These are phyloP conservation scores for Rambutsinella grinnellia DNA, from an alignment of 2,888 invertebrate species.

Conservation along the genomic window DNA sequence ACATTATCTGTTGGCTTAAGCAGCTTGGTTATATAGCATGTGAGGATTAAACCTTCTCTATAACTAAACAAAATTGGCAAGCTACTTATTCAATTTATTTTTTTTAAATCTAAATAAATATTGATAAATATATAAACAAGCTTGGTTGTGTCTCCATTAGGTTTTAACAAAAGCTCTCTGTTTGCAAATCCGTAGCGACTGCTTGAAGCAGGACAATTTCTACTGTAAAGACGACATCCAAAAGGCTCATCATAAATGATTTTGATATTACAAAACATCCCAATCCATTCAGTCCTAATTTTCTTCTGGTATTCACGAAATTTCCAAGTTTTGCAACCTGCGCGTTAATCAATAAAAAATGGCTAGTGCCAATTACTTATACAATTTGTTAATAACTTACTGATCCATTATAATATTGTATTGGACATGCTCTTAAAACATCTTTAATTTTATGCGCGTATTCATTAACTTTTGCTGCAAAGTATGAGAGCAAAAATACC, in stretches of 20 bases:
- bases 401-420: constrained; percentile 15
- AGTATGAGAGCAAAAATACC: constrained; percentile 43
- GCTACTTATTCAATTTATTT: no score
- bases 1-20: no score
- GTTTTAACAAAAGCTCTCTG: no score
- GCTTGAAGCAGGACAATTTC: constrained; percentile 29
- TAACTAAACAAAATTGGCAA: no score
- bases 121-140: no score
- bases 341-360: neutral
- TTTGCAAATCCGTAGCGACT: no score
- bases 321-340: constrained; percentile 41
- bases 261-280: constrained; percentile 33
- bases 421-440: constrained; percentile 55
- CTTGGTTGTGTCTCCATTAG: no score
- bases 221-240: constrained; percentile 26
- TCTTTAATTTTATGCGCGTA: constrained; percentile 51
- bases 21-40: no score
- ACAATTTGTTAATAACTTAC: constrained; percentile 14
- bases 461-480: constrained; percentile 56
- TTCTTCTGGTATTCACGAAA: constrained; percentile 13
- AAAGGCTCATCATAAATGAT: constrained; percentile 10
- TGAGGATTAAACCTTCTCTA: no score
- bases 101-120: no score
- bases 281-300: constrained; percentile 24
- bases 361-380: neutral